Evolutionary conservation across 2,888 invertebrate genomes (phyloP).

Genomic region (Macrophya alboannulata): DNA sequence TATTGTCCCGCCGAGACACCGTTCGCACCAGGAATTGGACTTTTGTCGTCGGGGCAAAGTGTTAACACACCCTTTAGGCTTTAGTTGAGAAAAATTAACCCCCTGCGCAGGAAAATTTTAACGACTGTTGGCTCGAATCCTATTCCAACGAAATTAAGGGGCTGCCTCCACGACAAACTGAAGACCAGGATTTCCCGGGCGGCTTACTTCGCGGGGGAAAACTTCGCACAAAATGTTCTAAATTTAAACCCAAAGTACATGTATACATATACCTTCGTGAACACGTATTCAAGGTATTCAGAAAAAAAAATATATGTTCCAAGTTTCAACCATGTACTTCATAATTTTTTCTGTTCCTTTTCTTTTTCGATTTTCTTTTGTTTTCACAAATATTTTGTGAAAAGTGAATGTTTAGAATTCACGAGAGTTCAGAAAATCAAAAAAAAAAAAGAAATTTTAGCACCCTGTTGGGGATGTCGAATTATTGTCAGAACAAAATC

Average conservation of each 20-base stretch:
- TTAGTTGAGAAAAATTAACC: constrained; percentile 55
- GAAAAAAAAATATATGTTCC: background rate
- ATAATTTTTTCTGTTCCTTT: background rate
- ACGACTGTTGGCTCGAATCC: constrained; percentile 50
- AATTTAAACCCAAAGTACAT: background rate
- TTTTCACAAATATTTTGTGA: background rate
- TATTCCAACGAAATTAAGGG: constrained; percentile 28
- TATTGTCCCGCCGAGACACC: constrained; percentile 63
- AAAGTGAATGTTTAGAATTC: background rate
- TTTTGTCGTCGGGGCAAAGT: constrained; percentile 73
- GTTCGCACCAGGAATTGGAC: constrained; percentile 71
- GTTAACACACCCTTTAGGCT: constrained; percentile 74
- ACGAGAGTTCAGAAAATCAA: background rate
- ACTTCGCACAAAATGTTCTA: constrained; percentile 28
- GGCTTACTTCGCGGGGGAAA: constrained; percentile 40
- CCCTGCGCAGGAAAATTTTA: constrained; percentile 39
- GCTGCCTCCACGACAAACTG: constrained; percentile 21
- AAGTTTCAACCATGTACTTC: background rate
- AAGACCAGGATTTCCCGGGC: constrained; percentile 39
- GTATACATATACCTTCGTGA: background rate
- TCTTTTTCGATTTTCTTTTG: no score
- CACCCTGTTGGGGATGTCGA: background rate
- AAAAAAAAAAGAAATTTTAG: background rate
- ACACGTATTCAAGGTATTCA: background rate
- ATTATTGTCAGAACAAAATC: background rate